Evolutionary conservation across 2,797 vertebrate genomes (phyloP).

Genomic region (Falco naumanni): DNA sequence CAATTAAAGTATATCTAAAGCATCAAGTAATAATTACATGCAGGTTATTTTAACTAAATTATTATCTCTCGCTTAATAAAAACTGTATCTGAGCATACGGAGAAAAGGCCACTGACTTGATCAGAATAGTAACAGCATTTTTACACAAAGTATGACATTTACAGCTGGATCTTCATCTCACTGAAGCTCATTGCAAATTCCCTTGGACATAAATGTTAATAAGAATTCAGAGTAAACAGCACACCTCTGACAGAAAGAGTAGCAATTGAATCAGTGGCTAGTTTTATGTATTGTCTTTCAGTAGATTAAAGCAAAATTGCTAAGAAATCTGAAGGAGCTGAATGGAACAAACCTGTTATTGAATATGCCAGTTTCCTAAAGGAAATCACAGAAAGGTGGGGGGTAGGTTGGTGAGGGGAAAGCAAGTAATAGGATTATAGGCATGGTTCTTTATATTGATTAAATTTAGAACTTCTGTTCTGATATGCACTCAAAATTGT

Average conservation of each 20-base stretch:
- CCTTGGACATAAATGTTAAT: background rate
- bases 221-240: background rate
- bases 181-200: background rate
- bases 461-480: background rate
- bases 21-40: background rate
- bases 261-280: background rate
- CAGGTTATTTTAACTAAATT: background rate
- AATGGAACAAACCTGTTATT: background rate
- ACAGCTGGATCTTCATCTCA: background rate
- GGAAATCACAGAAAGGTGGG: background rate
- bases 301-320: background rate
- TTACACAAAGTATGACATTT: background rate
- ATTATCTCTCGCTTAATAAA: background rate
- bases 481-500: background rate
- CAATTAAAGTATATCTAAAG: background rate
- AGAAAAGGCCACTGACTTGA: background rate
- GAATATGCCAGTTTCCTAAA: background rate
- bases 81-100: background rate
- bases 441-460: background rate
- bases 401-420: accelerated
- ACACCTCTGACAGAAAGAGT: background rate
- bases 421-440: background rate
- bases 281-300: background rate
- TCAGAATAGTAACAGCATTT: background rate
- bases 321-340: background rate